These are phyloP conservation scores for Tachysurus vachellii DNA, from an alignment of 2,113 vertebrate species.

Conservation along the genomic window DNA sequence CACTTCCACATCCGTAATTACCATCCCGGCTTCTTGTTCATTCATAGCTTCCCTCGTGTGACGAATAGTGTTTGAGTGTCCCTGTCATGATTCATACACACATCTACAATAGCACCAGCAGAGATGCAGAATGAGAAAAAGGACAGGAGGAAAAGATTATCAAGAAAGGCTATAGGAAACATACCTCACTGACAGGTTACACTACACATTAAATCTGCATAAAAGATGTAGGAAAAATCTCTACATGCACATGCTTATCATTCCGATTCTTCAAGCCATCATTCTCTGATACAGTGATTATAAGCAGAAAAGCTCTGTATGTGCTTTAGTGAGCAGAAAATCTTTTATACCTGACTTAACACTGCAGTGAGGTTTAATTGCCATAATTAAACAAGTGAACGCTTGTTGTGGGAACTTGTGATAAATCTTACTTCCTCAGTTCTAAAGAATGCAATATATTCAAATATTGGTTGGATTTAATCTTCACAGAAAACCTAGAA, in stretches of 20 bases:
- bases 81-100: conserved; percentile 1
- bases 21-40: conserved; percentile 30
- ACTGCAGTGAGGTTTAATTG: conserved; percentile 9
- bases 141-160: background rate
- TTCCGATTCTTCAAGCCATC: background rate
- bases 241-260: background rate
- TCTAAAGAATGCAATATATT: background rate
- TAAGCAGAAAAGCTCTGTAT: conserved; percentile 6
- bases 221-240: background rate
- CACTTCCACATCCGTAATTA: conserved; percentile 22
- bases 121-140: background rate
- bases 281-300: background rate
- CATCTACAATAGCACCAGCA: background rate
- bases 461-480: background rate
- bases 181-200: background rate
- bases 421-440: background rate
- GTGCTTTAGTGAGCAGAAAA: conserved; percentile 20
- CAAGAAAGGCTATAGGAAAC: background rate
- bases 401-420: background rate
- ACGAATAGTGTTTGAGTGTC: conserved; percentile 8
- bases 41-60: conserved; percentile 22
- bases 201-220: background rate
- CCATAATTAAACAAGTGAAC: conserved; percentile 1
- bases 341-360: conserved; percentile 20
- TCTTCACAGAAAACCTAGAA: background rate